Percentiles rank a stretch among this genome's conserved stretches.
These are phyloP conservation scores for Chionis minor DNA, from an alignment of 2,113 vertebrate genomes.

Conservation along the genomic window DNA sequence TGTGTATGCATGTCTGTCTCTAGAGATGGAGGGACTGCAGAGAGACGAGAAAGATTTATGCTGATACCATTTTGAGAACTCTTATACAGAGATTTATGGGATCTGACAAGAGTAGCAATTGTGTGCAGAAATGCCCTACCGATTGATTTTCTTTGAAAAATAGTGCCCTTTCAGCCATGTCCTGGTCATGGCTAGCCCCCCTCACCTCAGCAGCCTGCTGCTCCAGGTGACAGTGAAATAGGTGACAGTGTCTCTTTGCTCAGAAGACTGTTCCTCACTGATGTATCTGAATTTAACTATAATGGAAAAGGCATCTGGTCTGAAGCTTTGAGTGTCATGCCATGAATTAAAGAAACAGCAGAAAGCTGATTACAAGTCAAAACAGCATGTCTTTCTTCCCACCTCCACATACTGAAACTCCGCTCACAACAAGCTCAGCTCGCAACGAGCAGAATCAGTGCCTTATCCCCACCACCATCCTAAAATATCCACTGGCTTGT, in stretches of 20 bases:
- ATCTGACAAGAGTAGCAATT: neutral
- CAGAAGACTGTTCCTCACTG: neutral
- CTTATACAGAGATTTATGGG: neutral
- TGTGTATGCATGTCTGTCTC: neutral
- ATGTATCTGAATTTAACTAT: neutral
- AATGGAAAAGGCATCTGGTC: neutral
- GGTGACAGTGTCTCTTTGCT: neutral
- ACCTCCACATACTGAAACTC: neutral
- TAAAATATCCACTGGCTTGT: neutral
- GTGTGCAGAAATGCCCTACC: neutral
- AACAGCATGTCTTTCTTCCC: neutral
- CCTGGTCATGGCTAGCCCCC: neutral
- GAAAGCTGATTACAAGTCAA: neutral
- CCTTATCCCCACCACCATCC: neutral
- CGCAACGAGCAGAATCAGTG: neutral
- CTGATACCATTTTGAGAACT: neutral
- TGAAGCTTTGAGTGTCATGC: neutral
- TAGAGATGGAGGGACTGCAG: neutral
- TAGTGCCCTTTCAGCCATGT: neutral
- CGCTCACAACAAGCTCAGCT: neutral
- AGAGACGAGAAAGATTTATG: neutral
- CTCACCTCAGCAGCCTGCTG: neutral
- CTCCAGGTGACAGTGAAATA: neutral
- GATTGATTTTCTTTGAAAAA: slow-evolving; percentile 11
- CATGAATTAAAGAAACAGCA: neutral